Evolutionary conservation across 2,888 invertebrate species (phyloP), one percentile per base, ranked within the genome.

Genomic region (Nemapogon koenigi): DNA sequence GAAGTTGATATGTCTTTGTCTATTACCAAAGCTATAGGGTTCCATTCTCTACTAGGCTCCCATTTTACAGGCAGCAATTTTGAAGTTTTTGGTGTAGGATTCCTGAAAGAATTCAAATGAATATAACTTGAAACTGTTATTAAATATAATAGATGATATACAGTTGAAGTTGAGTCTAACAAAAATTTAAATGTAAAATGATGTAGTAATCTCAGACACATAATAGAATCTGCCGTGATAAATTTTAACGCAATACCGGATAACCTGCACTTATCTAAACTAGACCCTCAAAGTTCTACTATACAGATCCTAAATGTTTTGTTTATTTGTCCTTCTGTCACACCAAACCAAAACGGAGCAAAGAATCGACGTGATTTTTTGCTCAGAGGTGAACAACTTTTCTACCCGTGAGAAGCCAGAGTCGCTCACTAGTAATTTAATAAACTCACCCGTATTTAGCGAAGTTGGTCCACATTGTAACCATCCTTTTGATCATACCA

Each of bases 401-500:
- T 11, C 4, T 28, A 10, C 7, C 4, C 7, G 7, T 14, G 14
- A 13, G 4, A 36, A 25, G 10, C 22, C 22, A 7, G 10, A 10
- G 22, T 22, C 7, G 10, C n/a, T n/a, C 11, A 19, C 3, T 17
- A 18, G n/a, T 11, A 33, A 18, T 13, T 4, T 26, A 17, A 11
- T 8, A 11, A 11, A 50, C 57, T 48, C 49, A 78, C 78, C 64
- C 56, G 46, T 63, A 70, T 46, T 78, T 78, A 2, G 78, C 78
- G 39, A 78, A 78, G 49, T 78, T 78, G 0, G 76, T 76, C 76
- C 76, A 78, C 46, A 78, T 47, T 4, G 62, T 66, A 16, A 73
- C 61, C 70, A 78, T 71, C 2, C 63, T 52, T 27, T 52, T 50
- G 31, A 68, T 61, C 70, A 73, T 73, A 2, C 45, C 43, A 8